Conservation (phyloP, 2,797 vertebrate genomes). For the Macropus fuliginosus region DNA sequence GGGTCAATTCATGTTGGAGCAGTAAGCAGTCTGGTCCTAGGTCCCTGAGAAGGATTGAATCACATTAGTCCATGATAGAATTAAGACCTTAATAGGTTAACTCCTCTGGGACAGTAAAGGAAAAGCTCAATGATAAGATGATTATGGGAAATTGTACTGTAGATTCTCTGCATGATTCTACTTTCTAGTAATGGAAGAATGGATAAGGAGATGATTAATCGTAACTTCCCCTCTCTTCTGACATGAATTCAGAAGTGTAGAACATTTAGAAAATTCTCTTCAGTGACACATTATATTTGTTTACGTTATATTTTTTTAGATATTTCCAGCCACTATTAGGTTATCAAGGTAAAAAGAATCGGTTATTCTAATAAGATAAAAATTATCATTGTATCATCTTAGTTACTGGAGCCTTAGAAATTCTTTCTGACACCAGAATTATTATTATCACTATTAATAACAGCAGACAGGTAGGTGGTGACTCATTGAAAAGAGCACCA, state of each 20-base stretch:
- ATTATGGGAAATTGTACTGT: conserved; percentile 44
- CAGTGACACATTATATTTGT: background rate
- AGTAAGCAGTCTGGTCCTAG: conserved; percentile 45
- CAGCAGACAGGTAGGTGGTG: background rate
- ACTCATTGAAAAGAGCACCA: background rate
- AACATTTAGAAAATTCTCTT: conserved; percentile 48
- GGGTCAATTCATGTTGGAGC: conserved; percentile 63
- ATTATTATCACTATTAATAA: background rate
- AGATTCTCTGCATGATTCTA: conserved; percentile 30
- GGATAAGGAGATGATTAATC: background rate
- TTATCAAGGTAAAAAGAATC: background rate
- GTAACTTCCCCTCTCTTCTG: conserved; percentile 37
- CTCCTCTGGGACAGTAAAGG: conserved; percentile 37
- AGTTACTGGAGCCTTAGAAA: background rate
- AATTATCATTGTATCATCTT: background rate
- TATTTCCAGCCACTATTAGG: background rate
- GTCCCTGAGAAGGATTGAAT: conserved; percentile 48
- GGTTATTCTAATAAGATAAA: background rate
- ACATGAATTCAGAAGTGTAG: conserved; percentile 43
- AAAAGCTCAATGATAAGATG: background rate
- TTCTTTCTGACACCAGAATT: background rate
- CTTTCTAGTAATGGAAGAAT: conserved; percentile 31
- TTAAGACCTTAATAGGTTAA: conserved; percentile 60
- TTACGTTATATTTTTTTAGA: background rate
- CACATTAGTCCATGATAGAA: conserved; percentile 26